Evolutionary conservation across 2,113 vertebrate genomes (phyloP), one percentile per base, ranked within the genome.

Genomic region (Meriones unguiculatus): DNA sequence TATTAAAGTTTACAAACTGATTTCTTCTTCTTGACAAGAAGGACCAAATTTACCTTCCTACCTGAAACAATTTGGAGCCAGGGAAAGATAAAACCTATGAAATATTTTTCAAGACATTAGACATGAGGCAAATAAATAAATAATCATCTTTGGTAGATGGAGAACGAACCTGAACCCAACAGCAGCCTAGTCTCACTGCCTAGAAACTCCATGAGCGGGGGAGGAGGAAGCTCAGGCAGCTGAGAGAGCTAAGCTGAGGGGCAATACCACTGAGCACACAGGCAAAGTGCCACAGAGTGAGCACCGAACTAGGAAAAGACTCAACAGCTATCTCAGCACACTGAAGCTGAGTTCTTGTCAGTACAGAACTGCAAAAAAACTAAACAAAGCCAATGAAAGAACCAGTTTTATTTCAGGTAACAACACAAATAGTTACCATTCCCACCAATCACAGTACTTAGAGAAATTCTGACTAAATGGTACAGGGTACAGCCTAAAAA

Each of bases 21-120:
- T 85, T 90, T 93, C 46, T 15, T 95, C n/a, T 85, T 88, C 81
- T 75, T 54, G 38, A 57, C 18, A 93, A 93, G 28, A 87, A 12
- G 69, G 57, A 82, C 50, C 59, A 92, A 91, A 92, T 95, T 93
- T 87, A 92, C 50, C 3, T 69, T 90, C 50, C 22, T 87, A 22
- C 8, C 72, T 95, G 35, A 97, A 94, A 96, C 10, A 95, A 96
- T 17, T 89, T 1, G n/a, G 0, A 30, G 57, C 35, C 50, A 64
- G 13, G 57, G 7, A 57, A 77, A 80, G 17, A 72, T 28, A 90
- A 91, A 70, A 90, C 50, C 94, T 4, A 84, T 4, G 7, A 86
- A 90, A 80, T 13, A 14, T 77, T 97, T 95, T 94, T 90, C 30
- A 94, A 95, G 78, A 94, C 64, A 94, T 1, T 54, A 35, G 8